Base-by-base conservation (phyloP, 2,797 vertebrate species). In the Sebastes miniatus region DNA sequence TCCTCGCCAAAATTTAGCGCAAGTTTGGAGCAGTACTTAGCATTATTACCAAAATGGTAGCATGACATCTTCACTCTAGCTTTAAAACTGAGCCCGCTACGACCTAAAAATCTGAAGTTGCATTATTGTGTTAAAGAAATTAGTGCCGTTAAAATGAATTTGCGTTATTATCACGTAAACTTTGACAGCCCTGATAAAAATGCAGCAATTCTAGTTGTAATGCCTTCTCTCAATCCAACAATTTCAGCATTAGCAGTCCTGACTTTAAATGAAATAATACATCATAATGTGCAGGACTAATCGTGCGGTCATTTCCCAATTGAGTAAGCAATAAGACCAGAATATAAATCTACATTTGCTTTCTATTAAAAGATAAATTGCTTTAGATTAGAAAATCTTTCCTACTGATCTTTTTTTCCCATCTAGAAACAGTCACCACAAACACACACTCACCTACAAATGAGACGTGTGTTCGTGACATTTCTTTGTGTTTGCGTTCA, bases 401-500 rank as follows among this genome's bases (percentile, higher is more conserved):
- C 39, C 25, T 5, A 10, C 20, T 7, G 2, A 20, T 68, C 63
- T 54, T 69, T 34, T 36, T 67, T 62, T 57, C 8, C n/a, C 29
- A 20, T 43, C n/a, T 16, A 59, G 24, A 56, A 63, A 50, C 14
- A 39, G 20, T 6, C 8, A 9, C 29, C 25, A 22, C 43, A 66
- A 47, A 69, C 73, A 43, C 66, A 68, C 27, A 39, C 14, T 1
- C 11, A 16, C 20, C 27, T 5, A 16, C 1, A 34, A 22, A 36
- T 36, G 11, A 47, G 39, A 25, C 8, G 13, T 39, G 34, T 68
- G 10, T 39, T 36, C 3, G 29, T 69, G 27, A 12, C 10, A 8
- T 22, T 78, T 43, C n/a, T 47, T 77, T 76, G 43, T 77, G 13
- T 52, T 52, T 52, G 50, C 31, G 7, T 76, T 62, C 78, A 99